These are phyloP conservation scores for Allygus modestus DNA, from an alignment of 2,888 invertebrate species.

Conservation along the genomic window DNA sequence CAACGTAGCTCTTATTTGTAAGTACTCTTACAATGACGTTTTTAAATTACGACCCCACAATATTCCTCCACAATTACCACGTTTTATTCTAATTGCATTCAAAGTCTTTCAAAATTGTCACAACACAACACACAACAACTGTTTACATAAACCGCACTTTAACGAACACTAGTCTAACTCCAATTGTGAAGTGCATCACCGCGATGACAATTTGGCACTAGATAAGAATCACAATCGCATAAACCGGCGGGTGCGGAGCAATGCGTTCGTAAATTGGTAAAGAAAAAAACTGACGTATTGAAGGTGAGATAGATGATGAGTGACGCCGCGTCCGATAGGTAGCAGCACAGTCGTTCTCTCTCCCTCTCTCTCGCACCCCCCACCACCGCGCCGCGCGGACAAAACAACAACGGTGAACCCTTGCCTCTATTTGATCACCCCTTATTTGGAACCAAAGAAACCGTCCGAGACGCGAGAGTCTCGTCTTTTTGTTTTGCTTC, in stretches of 20 bases:
- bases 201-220: slow-evolving; percentile 14
- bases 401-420: slow-evolving; percentile 49
- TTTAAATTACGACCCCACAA: no score
- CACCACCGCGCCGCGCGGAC: slow-evolving; percentile 6
- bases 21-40: no score
- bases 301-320: slow-evolving; percentile 61
- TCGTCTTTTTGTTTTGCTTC: slow-evolving; percentile 42
- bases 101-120: no score
- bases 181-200: not conserved
- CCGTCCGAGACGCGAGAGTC: not conserved
- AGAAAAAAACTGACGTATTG: slow-evolving; percentile 55
- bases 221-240: slow-evolving; percentile 31
- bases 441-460: slow-evolving; percentile 57
- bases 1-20: no score
- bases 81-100: no score
- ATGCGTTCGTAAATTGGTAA: slow-evolving; percentile 44
- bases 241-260: not conserved
- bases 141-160: not conserved
- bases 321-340: slow-evolving; percentile 54
- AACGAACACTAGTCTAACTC: not conserved
- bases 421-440: slow-evolving; percentile 61
- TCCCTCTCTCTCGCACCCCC: slow-evolving; percentile 32
- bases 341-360: slow-evolving; percentile 51
- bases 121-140: not conserved
- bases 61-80: no score